phyloP scores from a whole-genome alignment of 1,140 invertebrate species.

The Nasonia vitripennis region DNA sequence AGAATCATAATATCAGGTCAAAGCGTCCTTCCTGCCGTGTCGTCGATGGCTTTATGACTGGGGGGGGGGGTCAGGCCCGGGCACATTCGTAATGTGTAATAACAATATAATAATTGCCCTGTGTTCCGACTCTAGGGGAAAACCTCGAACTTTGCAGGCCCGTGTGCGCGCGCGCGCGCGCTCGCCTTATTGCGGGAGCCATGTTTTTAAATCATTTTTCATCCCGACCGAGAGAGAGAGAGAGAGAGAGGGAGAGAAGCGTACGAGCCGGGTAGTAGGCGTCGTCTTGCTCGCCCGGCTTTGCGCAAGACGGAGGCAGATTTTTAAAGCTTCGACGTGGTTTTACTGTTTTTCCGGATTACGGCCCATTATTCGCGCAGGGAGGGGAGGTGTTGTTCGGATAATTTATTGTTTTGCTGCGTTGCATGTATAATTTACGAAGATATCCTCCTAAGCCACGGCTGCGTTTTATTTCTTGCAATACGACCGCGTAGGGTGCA shows the following conservation, averaged over 20 bases:
- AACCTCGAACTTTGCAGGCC: neutral
- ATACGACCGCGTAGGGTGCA: too few species aligned
- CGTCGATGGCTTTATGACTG: constrained; percentile 22
- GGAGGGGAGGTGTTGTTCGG: neutral
- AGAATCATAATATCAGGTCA: constrained; percentile 19
- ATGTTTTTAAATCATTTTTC: constrained; percentile 35
- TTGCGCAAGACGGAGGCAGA: constrained; percentile 27
- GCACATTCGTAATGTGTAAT: constrained; percentile 40
- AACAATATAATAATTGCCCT: constrained; percentile 43
- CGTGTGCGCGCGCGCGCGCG: neutral
- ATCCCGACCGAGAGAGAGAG: neutral
- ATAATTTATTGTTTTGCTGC: neutral
- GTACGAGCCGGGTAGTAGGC: neutral
- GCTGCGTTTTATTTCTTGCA: neutral
- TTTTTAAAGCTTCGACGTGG: neutral
- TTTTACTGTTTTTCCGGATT: neutral
- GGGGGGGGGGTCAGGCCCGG: neutral
- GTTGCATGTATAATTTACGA: neutral
- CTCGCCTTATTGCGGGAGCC: neutral
- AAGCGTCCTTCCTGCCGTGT: neutral
- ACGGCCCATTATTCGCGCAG: neutral
- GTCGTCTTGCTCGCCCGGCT: neutral
- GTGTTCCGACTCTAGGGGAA: neutral
- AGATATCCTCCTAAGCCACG: neutral
- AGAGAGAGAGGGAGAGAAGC: neutral